Evolutionary conservation across 2,797 vertebrate species (phyloP).

Genomic region (Peromyscus attwateri): DNA sequence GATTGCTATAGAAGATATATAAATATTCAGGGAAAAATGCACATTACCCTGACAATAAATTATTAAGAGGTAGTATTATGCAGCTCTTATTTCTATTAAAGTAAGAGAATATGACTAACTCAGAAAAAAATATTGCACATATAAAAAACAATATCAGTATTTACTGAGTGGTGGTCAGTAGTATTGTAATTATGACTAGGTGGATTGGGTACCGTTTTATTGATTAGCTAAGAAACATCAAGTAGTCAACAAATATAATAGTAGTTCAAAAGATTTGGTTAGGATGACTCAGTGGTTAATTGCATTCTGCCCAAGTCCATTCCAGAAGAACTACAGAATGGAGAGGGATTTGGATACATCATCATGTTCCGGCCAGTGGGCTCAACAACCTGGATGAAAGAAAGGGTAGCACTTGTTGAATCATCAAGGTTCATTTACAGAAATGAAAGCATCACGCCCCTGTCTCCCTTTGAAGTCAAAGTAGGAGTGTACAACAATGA

Average conservation of each 20-base stretch:
- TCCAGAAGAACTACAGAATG: conserved; percentile 93
- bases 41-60: conserved; percentile 73
- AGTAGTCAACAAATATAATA: neutral
- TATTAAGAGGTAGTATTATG: conserved; percentile 76
- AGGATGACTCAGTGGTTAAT: conserved; percentile 76
- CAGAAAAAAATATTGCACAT: neutral
- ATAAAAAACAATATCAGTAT: neutral
- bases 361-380: conserved; percentile 91
- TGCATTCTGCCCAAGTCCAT: conserved; percentile 89
- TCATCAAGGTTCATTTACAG: conserved; percentile 91
- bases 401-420: conserved; percentile 91
- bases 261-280: conserved; percentile 29
- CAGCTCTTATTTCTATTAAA: conserved; percentile 83
- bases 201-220: neutral
- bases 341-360: conserved; percentile 93
- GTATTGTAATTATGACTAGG: neutral
- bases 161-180: neutral
- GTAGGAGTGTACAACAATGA: conserved; percentile 93
- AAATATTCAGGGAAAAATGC: conserved; percentile 79
- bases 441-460: conserved; percentile 91
- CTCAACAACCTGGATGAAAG: conserved; percentile 91
- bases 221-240: neutral
- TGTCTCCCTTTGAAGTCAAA: conserved; percentile 94
- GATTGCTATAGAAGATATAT: conserved; percentile 70
- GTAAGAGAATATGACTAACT: neutral